Conservation (phyloP, 2,797 vertebrate species). For the Odontamblyopus rebecca region DNA sequence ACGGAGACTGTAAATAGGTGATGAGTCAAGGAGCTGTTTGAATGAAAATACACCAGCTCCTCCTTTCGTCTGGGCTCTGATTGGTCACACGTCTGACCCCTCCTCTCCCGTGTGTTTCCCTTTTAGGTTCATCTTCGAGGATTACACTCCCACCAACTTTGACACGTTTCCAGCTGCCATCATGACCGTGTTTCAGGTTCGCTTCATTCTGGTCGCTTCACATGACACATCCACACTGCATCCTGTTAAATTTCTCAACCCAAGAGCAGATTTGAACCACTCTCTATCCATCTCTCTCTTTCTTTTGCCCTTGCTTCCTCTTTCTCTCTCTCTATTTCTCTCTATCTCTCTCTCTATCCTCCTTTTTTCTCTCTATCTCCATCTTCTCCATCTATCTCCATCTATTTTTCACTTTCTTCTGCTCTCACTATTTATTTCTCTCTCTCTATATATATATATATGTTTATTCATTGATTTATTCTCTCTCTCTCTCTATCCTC, state of each 20-base stretch:
- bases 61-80: slow-evolving; percentile 45
- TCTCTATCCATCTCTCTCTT: slow-evolving; percentile 31
- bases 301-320: not conserved
- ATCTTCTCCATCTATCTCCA: not conserved
- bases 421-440: slow-evolving; percentile 7
- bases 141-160: slow-evolving; percentile 97
- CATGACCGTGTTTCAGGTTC: slow-evolving; percentile 99
- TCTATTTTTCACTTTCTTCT: too few species aligned
- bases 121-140: slow-evolving; percentile 97
- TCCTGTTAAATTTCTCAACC: slow-evolving; percentile 75
- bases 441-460: slow-evolving; percentile 23
- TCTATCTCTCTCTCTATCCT: not conserved
- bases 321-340: slow-evolving; percentile 11
- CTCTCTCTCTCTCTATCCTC: too few species aligned
- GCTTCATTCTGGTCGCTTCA: slow-evolving; percentile 63
- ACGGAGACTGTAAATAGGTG: slow-evolving; percentile 11
- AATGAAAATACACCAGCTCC: slow-evolving; percentile 63
- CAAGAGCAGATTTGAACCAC: slow-evolving; percentile 73
- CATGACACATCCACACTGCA: slow-evolving; percentile 68
- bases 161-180: slow-evolving; percentile 98
- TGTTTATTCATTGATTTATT: too few species aligned
- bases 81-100: slow-evolving; percentile 62
- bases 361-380: slow-evolving; percentile 25
- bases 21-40: slow-evolving; percentile 45
- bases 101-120: slow-evolving; percentile 51